Percentiles rank a stretch among this genome's conserved stretches.
Conservation (phyloP, 2,113 vertebrate genomes). For the Zootoca vivipara region DNA sequence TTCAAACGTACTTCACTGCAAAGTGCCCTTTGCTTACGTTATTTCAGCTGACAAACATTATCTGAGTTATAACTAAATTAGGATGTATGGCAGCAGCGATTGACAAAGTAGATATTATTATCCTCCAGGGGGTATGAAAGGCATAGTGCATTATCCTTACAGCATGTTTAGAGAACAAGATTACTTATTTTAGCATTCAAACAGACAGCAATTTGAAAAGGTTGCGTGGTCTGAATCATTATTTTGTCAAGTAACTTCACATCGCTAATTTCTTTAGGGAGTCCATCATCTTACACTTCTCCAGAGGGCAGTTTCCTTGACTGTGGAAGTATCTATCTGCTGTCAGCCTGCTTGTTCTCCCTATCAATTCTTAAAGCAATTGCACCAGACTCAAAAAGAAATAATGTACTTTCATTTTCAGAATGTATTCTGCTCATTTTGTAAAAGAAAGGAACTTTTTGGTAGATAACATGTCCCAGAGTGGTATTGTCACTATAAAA, state of each 20-base stretch:
- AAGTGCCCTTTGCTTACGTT: slow-evolving; percentile 13
- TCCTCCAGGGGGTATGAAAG: slow-evolving; percentile 45
- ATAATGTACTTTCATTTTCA: slow-evolving; percentile 42
- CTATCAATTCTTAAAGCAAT: slow-evolving; percentile 67
- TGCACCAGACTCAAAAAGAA: slow-evolving; percentile 48
- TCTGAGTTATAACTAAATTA: slow-evolving; percentile 58
- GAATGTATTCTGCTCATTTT: slow-evolving; percentile 36
- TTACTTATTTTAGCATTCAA: slow-evolving; percentile 58
- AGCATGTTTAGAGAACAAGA: slow-evolving; percentile 47
- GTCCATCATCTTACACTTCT: slow-evolving; percentile 18
- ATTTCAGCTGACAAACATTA: slow-evolving; percentile 53
- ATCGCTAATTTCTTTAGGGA: slow-evolving; percentile 67
- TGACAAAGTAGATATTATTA: slow-evolving; percentile 47
- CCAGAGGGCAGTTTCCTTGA: slow-evolving; percentile 59
- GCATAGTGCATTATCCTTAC: slow-evolving; percentile 36
- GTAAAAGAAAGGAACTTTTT: not conserved
- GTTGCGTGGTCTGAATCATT: slow-evolving; percentile 39
- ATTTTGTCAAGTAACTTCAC: slow-evolving; percentile 60
- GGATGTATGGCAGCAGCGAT: slow-evolving; percentile 45
- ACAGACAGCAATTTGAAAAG: slow-evolving; percentile 61
- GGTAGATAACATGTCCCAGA: not conserved
- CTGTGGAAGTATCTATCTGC: slow-evolving; percentile 64
- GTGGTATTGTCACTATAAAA: not conserved
- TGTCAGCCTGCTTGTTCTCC: slow-evolving; percentile 56
- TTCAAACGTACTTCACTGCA: slow-evolving; percentile 40